Percentiles rank a stretch among this genome's conserved stretches.
These are phyloP conservation scores for Erebia epiphron DNA, from an alignment of 2,888 invertebrate genomes.

Conservation along the genomic window DNA sequence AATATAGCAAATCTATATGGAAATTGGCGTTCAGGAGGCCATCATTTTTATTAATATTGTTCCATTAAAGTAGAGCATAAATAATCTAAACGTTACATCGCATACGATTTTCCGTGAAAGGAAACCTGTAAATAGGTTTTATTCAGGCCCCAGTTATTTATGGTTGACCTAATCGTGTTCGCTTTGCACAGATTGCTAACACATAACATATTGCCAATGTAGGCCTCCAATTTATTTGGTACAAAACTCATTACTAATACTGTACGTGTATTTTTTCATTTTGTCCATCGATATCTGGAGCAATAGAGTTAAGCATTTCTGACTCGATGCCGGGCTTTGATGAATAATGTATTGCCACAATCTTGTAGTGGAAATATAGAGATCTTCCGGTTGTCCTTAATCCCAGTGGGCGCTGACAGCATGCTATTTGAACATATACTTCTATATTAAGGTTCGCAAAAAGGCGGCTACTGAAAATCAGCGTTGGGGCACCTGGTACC, in stretches of 20 bases:
- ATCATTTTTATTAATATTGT: too few relatives aligned
- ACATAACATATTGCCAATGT: conserved; percentile 14
- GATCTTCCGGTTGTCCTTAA: conserved; percentile 5
- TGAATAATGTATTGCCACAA: conserved; percentile 13
- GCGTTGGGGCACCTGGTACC: too few relatives aligned
- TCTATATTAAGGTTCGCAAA: too few relatives aligned
- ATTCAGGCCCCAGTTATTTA: conserved; percentile 14
- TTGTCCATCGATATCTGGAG: conserved; percentile 6
- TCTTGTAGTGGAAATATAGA: conserved; percentile 6
- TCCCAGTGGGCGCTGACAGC: conserved; percentile 12
- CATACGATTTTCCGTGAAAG: conserved; percentile 3
- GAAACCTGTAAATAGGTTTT: conserved; percentile 12
- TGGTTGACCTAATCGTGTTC: conserved; percentile 7
- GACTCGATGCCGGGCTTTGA: conserved; percentile 2
- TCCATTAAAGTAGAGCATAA: background rate
- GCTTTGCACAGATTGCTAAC: background rate
- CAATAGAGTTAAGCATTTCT: background rate
- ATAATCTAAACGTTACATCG: background rate
- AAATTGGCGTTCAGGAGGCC: too few relatives aligned
- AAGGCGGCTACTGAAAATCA: too few relatives aligned
- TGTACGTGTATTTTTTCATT: conserved; percentile 12
- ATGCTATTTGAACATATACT: background rate
- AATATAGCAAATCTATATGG: too few relatives aligned
- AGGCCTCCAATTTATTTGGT: conserved; percentile 11
- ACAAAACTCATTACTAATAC: conserved; percentile 8